Evolutionary conservation across 2,797 vertebrate species (phyloP).

Genomic region (Steatocranus sp.): DNA sequence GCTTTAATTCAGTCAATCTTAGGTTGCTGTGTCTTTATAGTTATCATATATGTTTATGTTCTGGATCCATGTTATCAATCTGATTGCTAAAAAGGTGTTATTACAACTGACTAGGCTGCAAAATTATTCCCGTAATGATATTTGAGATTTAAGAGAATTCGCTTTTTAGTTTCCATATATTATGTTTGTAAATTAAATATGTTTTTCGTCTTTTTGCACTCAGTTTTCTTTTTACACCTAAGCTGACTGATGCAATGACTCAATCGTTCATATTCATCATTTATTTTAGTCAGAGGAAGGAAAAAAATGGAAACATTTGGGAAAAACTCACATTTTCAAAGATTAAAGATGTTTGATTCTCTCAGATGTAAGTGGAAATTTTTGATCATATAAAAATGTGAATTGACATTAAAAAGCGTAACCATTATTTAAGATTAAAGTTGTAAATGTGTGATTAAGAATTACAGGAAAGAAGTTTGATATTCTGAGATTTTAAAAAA

Average conservation of each 20-base stretch:
- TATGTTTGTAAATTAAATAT: neutral
- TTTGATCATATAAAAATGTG: neutral
- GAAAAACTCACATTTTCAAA: neutral
- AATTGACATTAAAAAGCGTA: neutral
- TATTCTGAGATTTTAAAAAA: neutral
- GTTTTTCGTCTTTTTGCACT: accelerated
- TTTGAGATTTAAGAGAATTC: neutral
- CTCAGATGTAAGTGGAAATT: neutral
- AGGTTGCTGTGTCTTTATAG: neutral
- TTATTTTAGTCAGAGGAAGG: neutral
- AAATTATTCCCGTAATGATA: neutral
- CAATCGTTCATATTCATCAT: neutral
- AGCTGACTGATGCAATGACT: neutral
- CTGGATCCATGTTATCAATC: neutral
- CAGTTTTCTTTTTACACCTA: neutral
- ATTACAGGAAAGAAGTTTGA: neutral
- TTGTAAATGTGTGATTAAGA: neutral
- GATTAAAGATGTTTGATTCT: neutral
- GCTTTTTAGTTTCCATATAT: neutral
- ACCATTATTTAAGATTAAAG: neutral
- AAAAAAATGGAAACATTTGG: neutral
- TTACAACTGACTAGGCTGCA: neutral
- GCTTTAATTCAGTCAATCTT: neutral
- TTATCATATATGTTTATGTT: neutral
- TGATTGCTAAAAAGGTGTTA: neutral